Evolutionary conservation across 2,797 vertebrate genomes (phyloP), one percentile per base, ranked within the genome.

Genomic region (Pipistrellus pygmaeus): DNA sequence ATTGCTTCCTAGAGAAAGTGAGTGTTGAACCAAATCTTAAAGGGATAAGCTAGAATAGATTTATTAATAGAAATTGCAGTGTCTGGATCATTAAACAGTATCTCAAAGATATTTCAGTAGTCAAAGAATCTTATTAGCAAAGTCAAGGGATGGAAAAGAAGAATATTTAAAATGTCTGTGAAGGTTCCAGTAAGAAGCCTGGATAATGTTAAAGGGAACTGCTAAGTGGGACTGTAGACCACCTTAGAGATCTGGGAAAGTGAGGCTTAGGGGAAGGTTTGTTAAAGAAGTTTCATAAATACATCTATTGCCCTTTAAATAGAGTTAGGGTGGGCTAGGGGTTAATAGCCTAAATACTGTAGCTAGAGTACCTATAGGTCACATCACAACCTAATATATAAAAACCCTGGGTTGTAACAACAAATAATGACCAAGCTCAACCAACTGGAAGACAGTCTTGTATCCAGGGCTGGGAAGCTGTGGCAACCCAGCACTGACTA

Each of bases 251-350:
- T 11, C 27, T 55, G 17, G 5, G 14, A 15, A 62, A 75, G 41
- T 17, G 7, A 77, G 10, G 32, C 6, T 35, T 10, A 68, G 27
- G 11, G 8, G 4, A 23, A 51, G 8, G 0, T 76, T 88, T 57
- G 85, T 44, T 35, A 90, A 89, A 87, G 48, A 69, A 41, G 1
- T 0, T 68, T 91, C 30, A 68, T 13, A 84, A 35, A 62, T 13
- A 25, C 17, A 21, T 27, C 0, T 38, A 51, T 64, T 44, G 18
- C 0, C 35, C 5, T 80, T 20, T 44, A 72, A 64, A 73, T 17
- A 46, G 18, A 69, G 1, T 13, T 30, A 55, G 2, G 18, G 0
- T 1, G 53, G 23, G 0, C 0, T n/a, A 51, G 14, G 13, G 0
- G 5, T 73, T 81, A 38, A 72, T 32, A 81, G 15, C 11, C 23